These are phyloP conservation scores for Trinectes maculatus DNA, from an alignment of 2,113 vertebrate genomes.

Conservation along the genomic window DNA sequence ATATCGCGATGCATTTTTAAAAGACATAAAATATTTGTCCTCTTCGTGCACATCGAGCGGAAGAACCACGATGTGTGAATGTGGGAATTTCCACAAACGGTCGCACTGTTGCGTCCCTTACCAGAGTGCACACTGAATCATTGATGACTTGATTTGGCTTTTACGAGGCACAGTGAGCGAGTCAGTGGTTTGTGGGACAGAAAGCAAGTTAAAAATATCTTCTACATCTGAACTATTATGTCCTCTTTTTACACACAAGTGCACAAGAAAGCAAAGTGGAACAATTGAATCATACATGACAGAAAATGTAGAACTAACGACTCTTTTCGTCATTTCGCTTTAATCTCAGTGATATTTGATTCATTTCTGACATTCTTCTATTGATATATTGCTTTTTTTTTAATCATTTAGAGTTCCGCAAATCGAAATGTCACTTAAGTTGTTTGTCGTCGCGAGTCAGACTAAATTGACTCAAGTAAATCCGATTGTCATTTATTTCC, in stretches of 20 bases:
- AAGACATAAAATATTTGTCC: background rate
- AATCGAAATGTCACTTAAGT: no score
- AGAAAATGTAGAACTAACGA: slow-evolving; percentile 10
- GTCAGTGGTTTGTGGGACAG: slow-evolving; percentile 14
- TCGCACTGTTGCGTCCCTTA: slow-evolving; percentile 21
- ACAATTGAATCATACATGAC: slow-evolving; percentile 29
- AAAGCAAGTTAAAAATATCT: slow-evolving; percentile 56
- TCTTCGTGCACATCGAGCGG: background rate
- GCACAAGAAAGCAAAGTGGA: background rate
- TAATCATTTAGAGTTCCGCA: background rate
- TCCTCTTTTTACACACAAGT: background rate
- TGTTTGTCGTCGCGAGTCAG: no score
- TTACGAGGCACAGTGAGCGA: slow-evolving; percentile 27
- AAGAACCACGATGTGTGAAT: background rate
- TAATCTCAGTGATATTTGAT: background rate
- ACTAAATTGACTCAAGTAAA: no score
- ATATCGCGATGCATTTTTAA: background rate
- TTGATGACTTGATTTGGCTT: slow-evolving; percentile 48
- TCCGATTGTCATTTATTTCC: background rate
- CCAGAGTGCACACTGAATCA: slow-evolving; percentile 55
- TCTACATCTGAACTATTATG: slow-evolving; percentile 16
- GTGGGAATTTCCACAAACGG: slow-evolving; percentile 13
- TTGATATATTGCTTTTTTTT: background rate
- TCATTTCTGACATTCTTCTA: background rate
- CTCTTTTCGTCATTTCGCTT: slow-evolving; percentile 10